Percentiles rank a stretch among this genome's conserved stretches.
phyloP scores from a whole-genome alignment of 2,113 vertebrate genomes.

The Brachirus orientalis region DNA sequence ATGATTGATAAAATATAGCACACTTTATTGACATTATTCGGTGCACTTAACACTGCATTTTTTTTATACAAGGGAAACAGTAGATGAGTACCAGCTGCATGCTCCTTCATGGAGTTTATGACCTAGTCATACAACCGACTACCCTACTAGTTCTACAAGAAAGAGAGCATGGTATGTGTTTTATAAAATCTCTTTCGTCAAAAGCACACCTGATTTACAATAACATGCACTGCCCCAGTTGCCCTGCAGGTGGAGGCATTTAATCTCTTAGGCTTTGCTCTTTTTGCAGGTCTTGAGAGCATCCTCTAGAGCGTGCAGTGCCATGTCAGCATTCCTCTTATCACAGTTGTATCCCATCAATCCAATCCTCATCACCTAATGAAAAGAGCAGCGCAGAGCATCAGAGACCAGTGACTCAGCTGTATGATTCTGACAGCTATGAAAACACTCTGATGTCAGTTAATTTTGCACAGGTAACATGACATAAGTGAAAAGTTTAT shows the following conservation, averaged over 20 bases:
- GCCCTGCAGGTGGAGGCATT: background rate
- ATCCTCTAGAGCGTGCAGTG: constrained; percentile 83
- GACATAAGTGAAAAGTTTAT: too few relatives aligned
- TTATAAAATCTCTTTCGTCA: constrained; percentile 22
- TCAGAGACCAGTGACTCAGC: constrained; percentile 45
- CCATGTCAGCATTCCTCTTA: constrained; percentile 83
- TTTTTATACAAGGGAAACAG: background rate
- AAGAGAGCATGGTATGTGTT: background rate
- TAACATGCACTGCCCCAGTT: constrained; percentile 1
- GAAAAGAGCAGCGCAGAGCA: constrained; percentile 21
- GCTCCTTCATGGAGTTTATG: too few relatives aligned
- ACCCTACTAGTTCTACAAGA: constrained; percentile 9
- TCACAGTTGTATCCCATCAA: constrained; percentile 95
- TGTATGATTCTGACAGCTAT: constrained; percentile 24
- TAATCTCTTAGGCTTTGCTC: constrained; percentile 80
- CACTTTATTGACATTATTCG: constrained; percentile 65
- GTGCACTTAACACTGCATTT: constrained; percentile 16
- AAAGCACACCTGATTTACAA: background rate
- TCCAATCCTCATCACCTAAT: constrained; percentile 93
- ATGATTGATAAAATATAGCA: constrained; percentile 57
- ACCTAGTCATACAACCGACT: too few relatives aligned
- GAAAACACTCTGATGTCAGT: background rate
- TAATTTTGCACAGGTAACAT: too few relatives aligned
- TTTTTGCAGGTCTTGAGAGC: constrained; percentile 86
- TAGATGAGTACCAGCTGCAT: background rate